These are phyloP conservation scores for Unio pictorum DNA, from an alignment of 2,888 invertebrate species.

Conservation along the genomic window DNA sequence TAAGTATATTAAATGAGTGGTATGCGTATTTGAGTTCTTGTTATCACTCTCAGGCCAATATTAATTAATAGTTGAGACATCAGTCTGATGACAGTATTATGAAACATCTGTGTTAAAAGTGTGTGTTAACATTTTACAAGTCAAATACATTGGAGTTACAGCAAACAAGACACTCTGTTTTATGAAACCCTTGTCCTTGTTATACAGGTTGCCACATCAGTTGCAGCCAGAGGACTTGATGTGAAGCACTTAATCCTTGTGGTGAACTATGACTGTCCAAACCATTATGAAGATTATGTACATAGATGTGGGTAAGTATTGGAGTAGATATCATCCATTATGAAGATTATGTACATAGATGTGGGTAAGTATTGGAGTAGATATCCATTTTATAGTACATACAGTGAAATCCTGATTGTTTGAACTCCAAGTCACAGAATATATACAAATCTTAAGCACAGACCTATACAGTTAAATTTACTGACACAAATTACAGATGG, in stretches of 20 bases:
- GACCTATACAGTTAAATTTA: too few species aligned
- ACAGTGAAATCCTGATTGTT: too few species aligned
- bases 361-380: slow-evolving; percentile 76
- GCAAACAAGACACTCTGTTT: neutral
- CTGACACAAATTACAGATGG: too few species aligned
- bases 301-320: slow-evolving; percentile 86
- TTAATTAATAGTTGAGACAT: neutral
- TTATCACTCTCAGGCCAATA: too few species aligned
- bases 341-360: slow-evolving; percentile 99
- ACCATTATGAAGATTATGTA: slow-evolving; percentile 99
- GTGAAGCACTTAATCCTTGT: slow-evolving; percentile 98
- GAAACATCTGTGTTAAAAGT: too few species aligned
- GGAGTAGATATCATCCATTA: slow-evolving; percentile 79
- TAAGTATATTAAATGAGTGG: too few species aligned
- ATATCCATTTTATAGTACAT: too few species aligned
- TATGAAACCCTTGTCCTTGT: neutral
- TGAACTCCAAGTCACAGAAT: too few species aligned
- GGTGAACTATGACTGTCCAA: slow-evolving; percentile 99
- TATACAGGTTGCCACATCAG: slow-evolving; percentile 89
- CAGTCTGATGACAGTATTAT: neutral
- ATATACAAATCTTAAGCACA: too few species aligned
- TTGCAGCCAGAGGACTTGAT: slow-evolving; percentile 98
- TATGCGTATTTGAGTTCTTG: too few species aligned
- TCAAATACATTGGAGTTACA: neutral
- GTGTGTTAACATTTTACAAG: neutral